phyloP scores from a whole-genome alignment of 2,797 vertebrate species.

The Mormyrops attenuatus region DNA sequence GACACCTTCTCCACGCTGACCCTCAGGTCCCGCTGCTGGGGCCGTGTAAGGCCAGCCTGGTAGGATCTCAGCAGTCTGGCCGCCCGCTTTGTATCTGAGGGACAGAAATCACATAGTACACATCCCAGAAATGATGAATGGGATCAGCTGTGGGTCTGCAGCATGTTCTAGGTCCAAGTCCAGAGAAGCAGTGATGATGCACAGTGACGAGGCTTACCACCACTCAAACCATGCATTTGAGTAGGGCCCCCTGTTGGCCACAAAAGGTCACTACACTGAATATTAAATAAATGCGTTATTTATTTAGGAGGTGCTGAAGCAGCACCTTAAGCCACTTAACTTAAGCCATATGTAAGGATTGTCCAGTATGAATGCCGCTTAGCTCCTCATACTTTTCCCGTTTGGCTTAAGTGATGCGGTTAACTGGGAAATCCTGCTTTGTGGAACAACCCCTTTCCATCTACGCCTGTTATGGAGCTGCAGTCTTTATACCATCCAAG shows the following conservation, averaged over 20 bases:
- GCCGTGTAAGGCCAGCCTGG: slow-evolving; percentile 69
- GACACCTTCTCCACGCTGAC: slow-evolving; percentile 73
- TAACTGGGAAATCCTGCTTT: no score
- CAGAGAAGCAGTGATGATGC: neutral
- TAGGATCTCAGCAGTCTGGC: slow-evolving; percentile 74
- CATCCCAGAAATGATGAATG: neutral
- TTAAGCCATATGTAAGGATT: no score
- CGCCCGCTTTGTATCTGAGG: slow-evolving; percentile 74
- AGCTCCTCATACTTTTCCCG: no score
- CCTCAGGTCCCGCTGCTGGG: slow-evolving; percentile 74
- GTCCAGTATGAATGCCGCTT: no score
- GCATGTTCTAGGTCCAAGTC: neutral
- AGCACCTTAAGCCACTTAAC: no score
- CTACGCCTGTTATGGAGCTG: neutral
- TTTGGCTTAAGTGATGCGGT: no score
- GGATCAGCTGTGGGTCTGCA: neutral
- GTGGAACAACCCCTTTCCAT: neutral
- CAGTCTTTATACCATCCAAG: neutral
- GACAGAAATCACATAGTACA: slow-evolving; percentile 18
- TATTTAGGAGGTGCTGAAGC: no score
- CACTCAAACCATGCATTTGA: neutral
- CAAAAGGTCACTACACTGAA: no score
- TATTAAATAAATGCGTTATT: no score
- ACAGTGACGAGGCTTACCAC: neutral
- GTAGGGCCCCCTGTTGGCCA: no score